Evolutionary conservation across 2,113 vertebrate species (phyloP).

Genomic region (Pelecanoides urinatrix): DNA sequence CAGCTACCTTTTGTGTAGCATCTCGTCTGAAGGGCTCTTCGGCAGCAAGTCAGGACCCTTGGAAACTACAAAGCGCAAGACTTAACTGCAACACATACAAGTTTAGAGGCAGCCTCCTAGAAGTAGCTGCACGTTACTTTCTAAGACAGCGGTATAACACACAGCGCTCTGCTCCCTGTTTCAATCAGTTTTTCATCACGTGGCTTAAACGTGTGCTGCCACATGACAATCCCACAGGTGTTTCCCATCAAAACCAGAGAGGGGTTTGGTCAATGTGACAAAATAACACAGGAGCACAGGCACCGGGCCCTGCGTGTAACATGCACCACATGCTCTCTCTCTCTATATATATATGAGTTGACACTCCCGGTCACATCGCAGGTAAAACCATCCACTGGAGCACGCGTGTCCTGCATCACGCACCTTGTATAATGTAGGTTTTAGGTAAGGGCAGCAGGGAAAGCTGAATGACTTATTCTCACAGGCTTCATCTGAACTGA

Average conservation of each 20-base stretch:
- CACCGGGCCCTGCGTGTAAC: background rate
- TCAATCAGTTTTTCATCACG: background rate
- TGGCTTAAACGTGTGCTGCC: fast-evolving
- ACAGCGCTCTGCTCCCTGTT: background rate
- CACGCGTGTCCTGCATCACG: fast-evolving
- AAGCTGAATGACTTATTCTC: background rate
- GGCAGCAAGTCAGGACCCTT: background rate
- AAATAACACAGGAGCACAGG: background rate
- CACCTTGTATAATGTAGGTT: fast-evolving
- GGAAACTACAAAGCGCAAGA: background rate
- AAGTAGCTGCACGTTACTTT: background rate
- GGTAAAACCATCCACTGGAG: fast-evolving
- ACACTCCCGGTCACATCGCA: fast-evolving
- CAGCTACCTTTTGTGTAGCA: background rate
- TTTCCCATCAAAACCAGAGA: background rate
- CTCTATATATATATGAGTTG: background rate
- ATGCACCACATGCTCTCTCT: fast-evolving
- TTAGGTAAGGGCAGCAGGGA: background rate
- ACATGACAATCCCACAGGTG: background rate
- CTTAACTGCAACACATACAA: fast-evolving
- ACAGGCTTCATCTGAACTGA: background rate
- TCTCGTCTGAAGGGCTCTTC: background rate
- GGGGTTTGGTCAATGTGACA: background rate
- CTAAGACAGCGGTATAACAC: background rate
- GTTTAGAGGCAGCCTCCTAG: background rate